Evolutionary conservation across 2,113 vertebrate genomes (phyloP).

Genomic region (Saccopteryx bilineata): DNA sequence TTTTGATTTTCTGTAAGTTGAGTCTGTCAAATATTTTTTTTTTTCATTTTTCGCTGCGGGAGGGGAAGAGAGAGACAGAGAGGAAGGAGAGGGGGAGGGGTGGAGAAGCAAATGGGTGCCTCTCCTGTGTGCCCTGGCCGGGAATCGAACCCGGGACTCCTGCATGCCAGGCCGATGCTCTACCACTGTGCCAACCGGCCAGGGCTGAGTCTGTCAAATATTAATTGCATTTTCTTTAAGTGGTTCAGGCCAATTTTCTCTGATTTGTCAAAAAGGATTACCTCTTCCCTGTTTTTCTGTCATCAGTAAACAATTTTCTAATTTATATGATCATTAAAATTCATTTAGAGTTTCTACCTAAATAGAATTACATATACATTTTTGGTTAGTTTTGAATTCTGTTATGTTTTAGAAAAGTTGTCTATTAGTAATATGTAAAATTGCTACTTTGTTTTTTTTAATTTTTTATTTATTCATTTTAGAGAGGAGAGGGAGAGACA

Average conservation of each 20-base stretch:
- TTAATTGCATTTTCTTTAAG: not conserved
- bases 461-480: too few relatives aligned
- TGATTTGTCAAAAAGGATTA: not conserved
- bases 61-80: too few relatives aligned
- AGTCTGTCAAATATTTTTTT: not conserved
- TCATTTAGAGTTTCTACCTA: not conserved
- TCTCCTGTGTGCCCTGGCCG: too few relatives aligned
- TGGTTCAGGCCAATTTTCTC: not conserved
- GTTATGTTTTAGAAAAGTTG: not conserved
- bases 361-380: not conserved
- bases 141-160: too few relatives aligned
- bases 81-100: too few relatives aligned
- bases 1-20: not conserved
- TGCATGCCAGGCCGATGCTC: too few relatives aligned
- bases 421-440: not conserved
- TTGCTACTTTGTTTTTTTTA: not conserved
- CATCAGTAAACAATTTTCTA: not conserved
- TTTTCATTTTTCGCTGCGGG: too few relatives aligned
- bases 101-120: too few relatives aligned
- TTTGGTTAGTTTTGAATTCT: not conserved
- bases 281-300: not conserved
- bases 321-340: not conserved
- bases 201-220: not conserved
- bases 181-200: too few relatives aligned
- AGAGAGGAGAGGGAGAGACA: too few relatives aligned